These are phyloP conservation scores for Catocala fraxini DNA, from an alignment of 2,888 invertebrate genomes.

Conservation along the genomic window DNA sequence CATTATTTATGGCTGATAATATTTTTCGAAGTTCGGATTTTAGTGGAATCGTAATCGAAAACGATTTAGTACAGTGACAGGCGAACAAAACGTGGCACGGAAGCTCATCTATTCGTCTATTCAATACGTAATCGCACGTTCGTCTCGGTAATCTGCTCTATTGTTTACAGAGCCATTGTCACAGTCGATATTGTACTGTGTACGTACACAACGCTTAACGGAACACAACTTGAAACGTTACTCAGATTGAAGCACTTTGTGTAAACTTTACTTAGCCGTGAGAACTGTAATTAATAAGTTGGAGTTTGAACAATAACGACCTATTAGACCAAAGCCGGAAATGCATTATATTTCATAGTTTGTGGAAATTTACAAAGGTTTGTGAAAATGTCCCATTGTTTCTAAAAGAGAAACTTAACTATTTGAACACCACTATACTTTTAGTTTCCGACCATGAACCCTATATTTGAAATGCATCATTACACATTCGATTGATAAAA, in stretches of 20 bases:
- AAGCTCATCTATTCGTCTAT: constrained; percentile 54
- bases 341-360: constrained; percentile 20
- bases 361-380: constrained; percentile 8
- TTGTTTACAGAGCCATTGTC: constrained; percentile 70
- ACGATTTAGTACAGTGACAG: constrained; percentile 34
- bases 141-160: constrained; percentile 68
- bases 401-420: no score
- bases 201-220: constrained; percentile 38
- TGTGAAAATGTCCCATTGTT: no score
- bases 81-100: constrained; percentile 43
- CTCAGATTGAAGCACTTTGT: constrained; percentile 30
- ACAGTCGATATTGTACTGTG: constrained; percentile 58
- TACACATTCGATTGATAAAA: no score
- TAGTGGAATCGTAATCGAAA: constrained; percentile 17
- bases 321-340: constrained; percentile 21
- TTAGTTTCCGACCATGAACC: no score
- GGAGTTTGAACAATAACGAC: constrained; percentile 30
- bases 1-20: constrained; percentile 28
- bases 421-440: no score
- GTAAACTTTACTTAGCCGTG: constrained; percentile 39
- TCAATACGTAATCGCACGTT: constrained; percentile 57
- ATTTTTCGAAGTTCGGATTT: constrained; percentile 2
- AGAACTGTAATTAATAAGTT: constrained; percentile 38
- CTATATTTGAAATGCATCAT: no score
- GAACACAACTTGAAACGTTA: constrained; percentile 38